Evolutionary conservation across 2,113 vertebrate species (phyloP).

Genomic region (Anser cygnoides): DNA sequence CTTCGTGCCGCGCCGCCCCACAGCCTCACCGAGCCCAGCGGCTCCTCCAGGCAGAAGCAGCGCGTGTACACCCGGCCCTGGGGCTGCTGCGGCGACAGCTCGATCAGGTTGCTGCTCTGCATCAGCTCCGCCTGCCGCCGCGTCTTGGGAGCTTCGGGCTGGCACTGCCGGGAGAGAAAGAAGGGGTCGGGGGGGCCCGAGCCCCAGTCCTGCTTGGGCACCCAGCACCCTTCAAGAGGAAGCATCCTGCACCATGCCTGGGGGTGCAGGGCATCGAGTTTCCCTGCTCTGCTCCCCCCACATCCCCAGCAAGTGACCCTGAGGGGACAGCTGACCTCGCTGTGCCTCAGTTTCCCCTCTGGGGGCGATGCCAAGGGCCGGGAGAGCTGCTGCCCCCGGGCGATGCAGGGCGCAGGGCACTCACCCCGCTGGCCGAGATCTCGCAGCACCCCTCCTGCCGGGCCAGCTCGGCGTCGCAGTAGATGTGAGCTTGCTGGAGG

Average conservation of each 20-base stretch:
- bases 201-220: neutral
- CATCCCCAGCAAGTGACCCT: fast-evolving
- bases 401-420: neutral
- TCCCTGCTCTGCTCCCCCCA: neutral
- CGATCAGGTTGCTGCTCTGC: constrained; percentile 83
- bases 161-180: constrained; percentile 77
- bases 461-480: constrained; percentile 87
- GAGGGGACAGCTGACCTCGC: fast-evolving
- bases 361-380: fast-evolving
- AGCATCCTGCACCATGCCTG: neutral
- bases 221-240: fast-evolving
- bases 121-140: constrained; percentile 86
- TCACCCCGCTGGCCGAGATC: constrained; percentile 87
- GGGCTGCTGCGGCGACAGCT: constrained; percentile 78
- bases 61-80: constrained; percentile 83
- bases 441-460: constrained; percentile 93
- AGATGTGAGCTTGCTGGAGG: constrained; percentile 90
- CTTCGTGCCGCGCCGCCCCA: neutral
- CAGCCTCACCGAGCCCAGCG: constrained; percentile 67
- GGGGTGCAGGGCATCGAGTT: fast-evolving
- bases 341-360: neutral
- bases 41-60: constrained; percentile 82
- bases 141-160: constrained; percentile 85
- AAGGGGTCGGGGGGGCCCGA: fast-evolving
- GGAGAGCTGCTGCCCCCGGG: neutral